phyloP scores from a whole-genome alignment of 2,888 invertebrate genomes.

The Rhimphoctona megacephalus region DNA sequence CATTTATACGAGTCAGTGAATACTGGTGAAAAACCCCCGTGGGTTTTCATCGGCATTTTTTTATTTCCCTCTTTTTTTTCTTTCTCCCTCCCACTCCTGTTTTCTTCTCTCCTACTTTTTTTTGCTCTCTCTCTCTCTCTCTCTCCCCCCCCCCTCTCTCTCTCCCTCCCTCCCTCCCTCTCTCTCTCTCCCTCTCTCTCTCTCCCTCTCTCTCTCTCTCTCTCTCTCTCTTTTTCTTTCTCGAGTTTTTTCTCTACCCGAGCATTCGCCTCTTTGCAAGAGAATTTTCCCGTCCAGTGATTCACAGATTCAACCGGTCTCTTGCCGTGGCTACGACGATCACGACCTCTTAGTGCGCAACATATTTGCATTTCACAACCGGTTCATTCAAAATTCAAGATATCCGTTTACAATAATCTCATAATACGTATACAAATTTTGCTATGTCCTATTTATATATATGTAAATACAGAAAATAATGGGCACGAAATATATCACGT shows the following conservation, averaged over 20 bases:
- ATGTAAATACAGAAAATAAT: background rate
- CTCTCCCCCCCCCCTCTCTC: background rate
- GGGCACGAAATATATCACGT: background rate
- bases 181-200: background rate
- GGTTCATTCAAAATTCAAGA: background rate
- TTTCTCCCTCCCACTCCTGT: background rate
- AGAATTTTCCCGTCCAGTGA: constrained; percentile 31
- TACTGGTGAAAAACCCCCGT: constrained; percentile 24
- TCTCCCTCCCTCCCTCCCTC: background rate
- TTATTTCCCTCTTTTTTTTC: background rate
- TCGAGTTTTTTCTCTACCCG: constrained; percentile 7
- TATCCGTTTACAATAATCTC: background rate
- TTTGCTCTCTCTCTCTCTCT: background rate
- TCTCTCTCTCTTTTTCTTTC: constrained; percentile 8
- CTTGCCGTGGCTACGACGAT: background rate
- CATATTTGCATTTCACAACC: background rate
- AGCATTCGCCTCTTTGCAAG: constrained; percentile 43
- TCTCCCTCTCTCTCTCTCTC: constrained; percentile 24
- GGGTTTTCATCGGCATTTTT: constrained; percentile 41
- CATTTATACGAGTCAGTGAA: constrained; percentile 46
- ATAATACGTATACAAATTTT: background rate
- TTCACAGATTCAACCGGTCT: constrained; percentile 1
- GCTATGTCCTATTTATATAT: background rate
- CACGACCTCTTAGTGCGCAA: background rate
- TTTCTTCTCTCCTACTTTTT: constrained; percentile 1